These are phyloP conservation scores for Motacilla tschutschensis DNA, from an alignment of 2,113 vertebrate genomes.

Conservation along the genomic window DNA sequence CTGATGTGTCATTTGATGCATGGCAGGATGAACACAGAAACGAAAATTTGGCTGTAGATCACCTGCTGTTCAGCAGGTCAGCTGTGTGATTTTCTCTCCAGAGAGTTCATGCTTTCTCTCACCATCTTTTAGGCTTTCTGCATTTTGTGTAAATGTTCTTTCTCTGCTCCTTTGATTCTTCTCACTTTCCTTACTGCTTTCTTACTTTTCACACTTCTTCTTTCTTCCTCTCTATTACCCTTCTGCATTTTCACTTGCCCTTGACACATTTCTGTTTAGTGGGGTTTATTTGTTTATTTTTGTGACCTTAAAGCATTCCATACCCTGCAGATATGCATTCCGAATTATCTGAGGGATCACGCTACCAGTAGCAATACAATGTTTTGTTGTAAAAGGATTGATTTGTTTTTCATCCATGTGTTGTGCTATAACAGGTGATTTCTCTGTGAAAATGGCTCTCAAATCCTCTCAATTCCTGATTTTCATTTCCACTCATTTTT, in stretches of 20 bases:
- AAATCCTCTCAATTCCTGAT: not conserved
- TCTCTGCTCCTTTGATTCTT: not conserved
- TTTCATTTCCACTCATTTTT: not conserved
- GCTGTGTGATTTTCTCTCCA: not conserved
- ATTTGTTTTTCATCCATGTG: not conserved
- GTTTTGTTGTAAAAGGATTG: not conserved
- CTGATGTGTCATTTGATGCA: not conserved
- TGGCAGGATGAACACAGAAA: not conserved
- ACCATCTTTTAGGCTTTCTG: not conserved
- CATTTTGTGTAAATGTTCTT: not conserved
- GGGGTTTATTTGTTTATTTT: not conserved
- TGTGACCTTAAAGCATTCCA: not conserved
- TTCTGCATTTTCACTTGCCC: not conserved
- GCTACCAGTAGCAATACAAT: not conserved
- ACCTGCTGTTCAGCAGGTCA: not conserved
- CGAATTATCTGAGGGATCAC: not conserved
- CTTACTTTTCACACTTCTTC: not conserved
- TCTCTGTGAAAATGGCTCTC: not conserved
- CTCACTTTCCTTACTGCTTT: not conserved
- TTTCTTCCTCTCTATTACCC: not conserved
- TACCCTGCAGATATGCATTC: not conserved
- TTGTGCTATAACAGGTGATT: not conserved
- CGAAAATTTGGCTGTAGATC: not conserved
- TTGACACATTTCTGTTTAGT: not conserved
- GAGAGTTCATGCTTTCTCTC: not conserved